Percentiles rank a stretch among this genome's conserved stretches.
These are phyloP conservation scores for Syngnathus scovelli DNA, from an alignment of 2,113 vertebrate species.

Conservation along the genomic window DNA sequence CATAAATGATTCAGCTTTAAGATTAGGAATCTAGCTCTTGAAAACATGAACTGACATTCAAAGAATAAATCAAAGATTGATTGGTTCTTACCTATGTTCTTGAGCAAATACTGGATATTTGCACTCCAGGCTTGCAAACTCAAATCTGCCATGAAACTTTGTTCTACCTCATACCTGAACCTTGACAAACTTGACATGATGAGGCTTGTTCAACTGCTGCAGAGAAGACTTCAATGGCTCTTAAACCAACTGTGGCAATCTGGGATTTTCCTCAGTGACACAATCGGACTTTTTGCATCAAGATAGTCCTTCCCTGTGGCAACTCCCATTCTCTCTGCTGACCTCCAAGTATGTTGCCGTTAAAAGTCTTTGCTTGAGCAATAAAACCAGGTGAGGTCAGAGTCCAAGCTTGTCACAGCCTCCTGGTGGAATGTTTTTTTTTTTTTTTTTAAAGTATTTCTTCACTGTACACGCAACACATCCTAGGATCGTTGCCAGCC, in stretches of 20 bases:
- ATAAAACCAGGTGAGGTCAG: slow-evolving; percentile 38
- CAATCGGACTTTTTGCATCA: background rate
- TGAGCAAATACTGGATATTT: slow-evolving; percentile 28
- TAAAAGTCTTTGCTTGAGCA: slow-evolving; percentile 28
- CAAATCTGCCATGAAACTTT: slow-evolving; percentile 49
- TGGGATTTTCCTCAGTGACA: slow-evolving; percentile 1
- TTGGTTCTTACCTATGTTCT: slow-evolving; percentile 48
- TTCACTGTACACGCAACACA: slow-evolving; percentile 10
- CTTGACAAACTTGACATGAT: slow-evolving; percentile 54
- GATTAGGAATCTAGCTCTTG: slow-evolving; percentile 11
- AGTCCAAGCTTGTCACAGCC: slow-evolving; percentile 18
- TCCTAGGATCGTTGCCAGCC: slow-evolving; percentile 13
- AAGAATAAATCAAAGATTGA: slow-evolving; percentile 9
- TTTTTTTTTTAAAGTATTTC: too few species aligned
- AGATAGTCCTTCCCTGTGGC: background rate
- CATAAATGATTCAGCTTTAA: slow-evolving; percentile 20
- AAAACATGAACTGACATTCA: slow-evolving; percentile 3
- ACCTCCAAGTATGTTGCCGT: slow-evolving; percentile 39
- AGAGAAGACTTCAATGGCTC: slow-evolving; percentile 16
- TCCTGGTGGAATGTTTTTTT: slow-evolving; percentile 24
- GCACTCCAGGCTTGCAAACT: slow-evolving; percentile 36
- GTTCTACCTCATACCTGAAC: slow-evolving; percentile 39
- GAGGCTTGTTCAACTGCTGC: slow-evolving; percentile 53
- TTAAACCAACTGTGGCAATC: slow-evolving; percentile 6
- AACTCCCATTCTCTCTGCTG: background rate